phyloP scores from a whole-genome alignment of 2,113 vertebrate genomes.

The Bombycilla garrulus region DNA sequence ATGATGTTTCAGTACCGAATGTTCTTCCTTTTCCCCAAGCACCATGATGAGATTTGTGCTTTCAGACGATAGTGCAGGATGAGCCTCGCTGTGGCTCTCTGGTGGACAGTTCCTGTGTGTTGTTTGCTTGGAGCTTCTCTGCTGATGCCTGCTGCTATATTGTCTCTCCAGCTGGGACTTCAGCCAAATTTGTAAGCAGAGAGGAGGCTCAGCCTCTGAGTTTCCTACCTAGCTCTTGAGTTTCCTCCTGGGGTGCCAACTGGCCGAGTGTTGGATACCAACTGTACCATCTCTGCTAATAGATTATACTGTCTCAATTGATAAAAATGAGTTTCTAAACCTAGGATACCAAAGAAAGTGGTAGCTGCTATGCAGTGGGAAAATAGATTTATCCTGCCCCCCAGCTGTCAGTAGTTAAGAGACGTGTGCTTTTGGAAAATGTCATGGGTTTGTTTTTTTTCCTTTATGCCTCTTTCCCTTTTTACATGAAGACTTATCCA shows the following conservation, averaged over 20 bases:
- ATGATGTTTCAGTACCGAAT: not conserved
- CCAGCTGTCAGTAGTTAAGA: not conserved
- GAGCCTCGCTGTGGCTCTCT: not conserved
- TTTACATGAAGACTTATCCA: not conserved
- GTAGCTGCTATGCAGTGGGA: not conserved
- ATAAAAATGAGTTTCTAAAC: not conserved
- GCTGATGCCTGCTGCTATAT: not conserved
- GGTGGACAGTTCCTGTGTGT: not conserved
- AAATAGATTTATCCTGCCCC: not conserved
- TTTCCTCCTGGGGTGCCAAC: not conserved
- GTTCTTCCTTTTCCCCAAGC: not conserved
- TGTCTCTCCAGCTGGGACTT: not conserved
- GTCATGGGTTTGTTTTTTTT: not conserved
- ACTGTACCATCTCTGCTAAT: not conserved
- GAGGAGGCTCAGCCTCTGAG: not conserved
- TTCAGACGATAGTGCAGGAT: accelerated
- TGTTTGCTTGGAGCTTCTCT: not conserved
- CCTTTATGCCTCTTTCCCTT: not conserved
- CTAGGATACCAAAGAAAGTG: not conserved
- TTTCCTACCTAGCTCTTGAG: not conserved
- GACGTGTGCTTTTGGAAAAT: not conserved
- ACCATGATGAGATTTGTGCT: not conserved
- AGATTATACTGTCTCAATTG: not conserved
- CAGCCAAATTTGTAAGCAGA: conserved; percentile 7
- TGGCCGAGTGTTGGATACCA: not conserved